phyloP scores from a whole-genome alignment of 2,888 invertebrate species.

The Sepioteuthis lessoniana region DNA sequence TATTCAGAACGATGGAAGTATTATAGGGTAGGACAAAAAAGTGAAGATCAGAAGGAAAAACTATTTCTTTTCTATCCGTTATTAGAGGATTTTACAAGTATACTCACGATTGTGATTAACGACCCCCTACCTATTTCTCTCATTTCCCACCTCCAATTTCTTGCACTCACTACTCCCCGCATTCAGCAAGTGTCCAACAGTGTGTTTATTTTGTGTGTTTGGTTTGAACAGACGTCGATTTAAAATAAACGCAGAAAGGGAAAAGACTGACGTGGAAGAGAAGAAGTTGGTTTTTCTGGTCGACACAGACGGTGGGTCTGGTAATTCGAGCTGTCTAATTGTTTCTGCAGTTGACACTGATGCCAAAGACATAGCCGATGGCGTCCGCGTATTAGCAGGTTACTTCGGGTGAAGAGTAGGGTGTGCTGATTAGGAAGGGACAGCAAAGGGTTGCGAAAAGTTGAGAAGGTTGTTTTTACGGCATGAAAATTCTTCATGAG shows the following conservation, averaged over 20 bases:
- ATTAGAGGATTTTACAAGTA: too few species aligned
- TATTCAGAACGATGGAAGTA: too few species aligned
- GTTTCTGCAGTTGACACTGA: background rate
- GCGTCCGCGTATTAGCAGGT: conserved; percentile 12
- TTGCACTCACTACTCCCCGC: background rate
- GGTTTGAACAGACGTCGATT: background rate
- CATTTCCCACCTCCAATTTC: background rate
- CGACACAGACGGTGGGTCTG: background rate
- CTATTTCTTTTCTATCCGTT: too few species aligned
- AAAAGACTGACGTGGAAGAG: background rate
- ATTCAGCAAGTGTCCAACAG: background rate
- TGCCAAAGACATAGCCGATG: background rate
- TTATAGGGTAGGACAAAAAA: too few species aligned
- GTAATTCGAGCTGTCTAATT: background rate
- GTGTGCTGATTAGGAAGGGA: too few species aligned
- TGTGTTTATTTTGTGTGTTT: background rate
- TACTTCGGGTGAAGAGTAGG: background rate
- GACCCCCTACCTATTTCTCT: too few species aligned
- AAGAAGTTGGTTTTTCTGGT: background rate
- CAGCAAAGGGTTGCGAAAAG: too few species aligned
- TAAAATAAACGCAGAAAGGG: background rate
- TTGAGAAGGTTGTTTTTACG: too few species aligned
- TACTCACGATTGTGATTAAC: too few species aligned
- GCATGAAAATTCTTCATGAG: too few species aligned
- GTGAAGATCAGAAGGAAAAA: too few species aligned